Evolutionary conservation across 2,888 invertebrate genomes (phyloP).

Genomic region (Taphrorychus bicolor): DNA sequence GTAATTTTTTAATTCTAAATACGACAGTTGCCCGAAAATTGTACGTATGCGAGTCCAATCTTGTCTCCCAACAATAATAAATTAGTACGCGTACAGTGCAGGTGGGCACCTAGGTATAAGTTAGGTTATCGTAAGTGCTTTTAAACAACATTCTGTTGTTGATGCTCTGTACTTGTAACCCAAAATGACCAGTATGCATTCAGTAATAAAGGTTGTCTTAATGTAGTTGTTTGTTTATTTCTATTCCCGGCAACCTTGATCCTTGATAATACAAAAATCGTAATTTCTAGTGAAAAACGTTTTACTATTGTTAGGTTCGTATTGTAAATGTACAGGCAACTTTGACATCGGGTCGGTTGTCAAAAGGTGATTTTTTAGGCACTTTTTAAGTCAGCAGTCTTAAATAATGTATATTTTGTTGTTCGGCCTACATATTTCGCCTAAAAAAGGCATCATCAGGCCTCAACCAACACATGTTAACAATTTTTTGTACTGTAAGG

Average conservation of each 20-base stretch:
- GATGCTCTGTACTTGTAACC: constrained; percentile 62
- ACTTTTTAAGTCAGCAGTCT: too few relatives aligned
- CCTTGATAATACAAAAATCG: too few relatives aligned
- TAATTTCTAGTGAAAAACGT: too few relatives aligned
- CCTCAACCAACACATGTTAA: too few relatives aligned
- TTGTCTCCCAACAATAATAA: constrained; percentile 44
- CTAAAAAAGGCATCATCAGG: too few relatives aligned
- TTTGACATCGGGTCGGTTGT: too few relatives aligned
- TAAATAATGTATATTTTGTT: too few relatives aligned
- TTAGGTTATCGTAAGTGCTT: constrained; percentile 62
- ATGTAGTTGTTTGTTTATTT: constrained; percentile 52
- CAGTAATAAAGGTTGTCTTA: constrained; percentile 66
- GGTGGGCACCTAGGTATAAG: constrained; percentile 49
- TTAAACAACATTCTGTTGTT: constrained; percentile 61
- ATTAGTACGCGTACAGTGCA: constrained; percentile 49
- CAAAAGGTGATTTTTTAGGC: too few relatives aligned
- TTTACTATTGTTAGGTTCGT: too few relatives aligned
- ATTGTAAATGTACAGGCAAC: too few relatives aligned
- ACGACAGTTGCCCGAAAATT: constrained; percentile 45
- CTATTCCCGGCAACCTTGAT: not conserved
- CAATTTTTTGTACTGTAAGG: too few relatives aligned
- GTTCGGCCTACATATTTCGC: too few relatives aligned
- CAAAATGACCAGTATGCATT: constrained; percentile 65
- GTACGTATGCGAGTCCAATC: constrained; percentile 42
- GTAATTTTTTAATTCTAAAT: constrained; percentile 54